Conservation (phyloP, 1,140 invertebrate genomes). For the Argopecten irradians region DNA sequence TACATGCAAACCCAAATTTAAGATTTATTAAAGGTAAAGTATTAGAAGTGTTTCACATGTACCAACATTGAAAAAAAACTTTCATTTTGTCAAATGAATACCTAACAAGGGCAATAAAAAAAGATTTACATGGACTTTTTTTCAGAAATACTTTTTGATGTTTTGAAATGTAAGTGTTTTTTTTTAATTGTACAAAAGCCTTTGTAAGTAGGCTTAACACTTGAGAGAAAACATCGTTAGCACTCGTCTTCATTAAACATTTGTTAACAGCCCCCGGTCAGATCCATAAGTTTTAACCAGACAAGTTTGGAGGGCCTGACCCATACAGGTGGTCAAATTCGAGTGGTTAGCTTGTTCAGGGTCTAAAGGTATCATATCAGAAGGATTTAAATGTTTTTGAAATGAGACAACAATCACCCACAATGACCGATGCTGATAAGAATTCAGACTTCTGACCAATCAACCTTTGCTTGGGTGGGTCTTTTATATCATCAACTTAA, state of each 20-base stretch:
- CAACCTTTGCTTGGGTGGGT: neutral
- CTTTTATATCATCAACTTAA: neutral
- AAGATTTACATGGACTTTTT: too few species aligned
- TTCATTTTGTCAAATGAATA: too few species aligned
- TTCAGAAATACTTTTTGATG: too few species aligned
- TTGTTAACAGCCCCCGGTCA: neutral
- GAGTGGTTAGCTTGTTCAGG: neutral
- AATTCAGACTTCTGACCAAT: neutral
- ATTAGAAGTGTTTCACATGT: too few species aligned
- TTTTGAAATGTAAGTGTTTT: neutral
- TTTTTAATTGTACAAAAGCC: neutral
- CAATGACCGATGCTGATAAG: neutral
- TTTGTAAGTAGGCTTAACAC: neutral
- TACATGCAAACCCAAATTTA: too few species aligned
- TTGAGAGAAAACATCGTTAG: neutral
- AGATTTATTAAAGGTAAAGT: too few species aligned
- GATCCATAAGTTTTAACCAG: neutral
- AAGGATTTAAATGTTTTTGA: conserved; percentile 19
- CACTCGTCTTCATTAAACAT: neutral
- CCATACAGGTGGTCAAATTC: neutral
- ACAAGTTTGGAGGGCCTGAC: neutral
- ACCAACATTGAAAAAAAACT: too few species aligned
- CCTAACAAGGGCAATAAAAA: too few species aligned
- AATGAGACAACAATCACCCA: neutral
- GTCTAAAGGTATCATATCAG: neutral